Evolutionary conservation across 2,797 vertebrate species (phyloP).

Genomic region (Bradypodion ventrale): DNA sequence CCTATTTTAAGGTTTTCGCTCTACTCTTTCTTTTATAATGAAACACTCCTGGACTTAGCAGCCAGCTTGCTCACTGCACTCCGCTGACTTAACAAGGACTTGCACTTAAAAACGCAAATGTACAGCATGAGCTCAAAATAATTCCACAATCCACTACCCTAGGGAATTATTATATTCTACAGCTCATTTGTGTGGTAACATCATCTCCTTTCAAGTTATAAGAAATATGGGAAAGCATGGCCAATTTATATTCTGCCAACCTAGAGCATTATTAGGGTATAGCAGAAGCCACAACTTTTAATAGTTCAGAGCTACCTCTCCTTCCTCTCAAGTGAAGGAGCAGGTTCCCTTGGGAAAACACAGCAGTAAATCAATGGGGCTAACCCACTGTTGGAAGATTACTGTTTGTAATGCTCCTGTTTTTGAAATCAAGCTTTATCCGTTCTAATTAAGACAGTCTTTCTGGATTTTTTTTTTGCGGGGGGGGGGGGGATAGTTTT

Average conservation of each 20-base stretch:
- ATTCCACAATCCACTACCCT: neutral
- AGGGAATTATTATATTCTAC: neutral
- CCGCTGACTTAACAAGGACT: neutral
- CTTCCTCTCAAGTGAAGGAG: neutral
- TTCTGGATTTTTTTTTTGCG: neutral
- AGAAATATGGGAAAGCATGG: neutral
- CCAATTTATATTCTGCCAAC: neutral
- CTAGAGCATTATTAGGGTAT: neutral
- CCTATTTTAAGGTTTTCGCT: neutral
- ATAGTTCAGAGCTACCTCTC: neutral
- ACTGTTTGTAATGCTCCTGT: neutral
- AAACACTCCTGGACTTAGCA: neutral
- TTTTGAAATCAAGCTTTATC: neutral
- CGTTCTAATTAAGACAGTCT: neutral
- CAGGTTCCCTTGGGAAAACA: neutral
- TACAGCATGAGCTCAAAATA: neutral
- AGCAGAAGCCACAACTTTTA: neutral
- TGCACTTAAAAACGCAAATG: neutral
- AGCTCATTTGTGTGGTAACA: constrained; percentile 16
- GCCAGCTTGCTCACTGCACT: neutral
- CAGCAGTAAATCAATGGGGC: neutral
- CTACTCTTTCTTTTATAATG: constrained; percentile 4
- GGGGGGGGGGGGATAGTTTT: neutral
- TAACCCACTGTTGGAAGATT: neutral
- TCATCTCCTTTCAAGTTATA: constrained; percentile 22